Percentiles rank a stretch among this genome's conserved stretches.
These are phyloP conservation scores for Huso huso DNA, from an alignment of 2,797 vertebrate species.

Conservation along the genomic window DNA sequence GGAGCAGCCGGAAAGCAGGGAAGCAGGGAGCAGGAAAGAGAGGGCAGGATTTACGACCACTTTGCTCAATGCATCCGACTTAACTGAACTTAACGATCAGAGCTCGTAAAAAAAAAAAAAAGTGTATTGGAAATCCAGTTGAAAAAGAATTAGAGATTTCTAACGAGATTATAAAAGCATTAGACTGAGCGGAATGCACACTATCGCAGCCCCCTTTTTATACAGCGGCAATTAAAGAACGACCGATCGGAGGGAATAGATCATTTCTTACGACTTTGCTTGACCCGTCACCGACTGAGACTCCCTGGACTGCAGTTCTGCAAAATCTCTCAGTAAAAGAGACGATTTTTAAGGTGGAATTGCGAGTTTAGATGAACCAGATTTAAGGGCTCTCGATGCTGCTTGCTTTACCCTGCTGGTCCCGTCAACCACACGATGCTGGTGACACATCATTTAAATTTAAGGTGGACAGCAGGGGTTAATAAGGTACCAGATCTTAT, in stretches of 20 bases:
- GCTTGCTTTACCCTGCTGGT: no score
- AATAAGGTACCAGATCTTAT: no score
- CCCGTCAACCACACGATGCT: no score
- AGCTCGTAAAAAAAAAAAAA: conserved; percentile 66
- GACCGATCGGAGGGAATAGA: conserved; percentile 23
- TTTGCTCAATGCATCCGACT: conserved; percentile 81
- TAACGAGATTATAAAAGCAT: conserved; percentile 82
- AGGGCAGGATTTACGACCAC: conserved; percentile 68
- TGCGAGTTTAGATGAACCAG: no score
- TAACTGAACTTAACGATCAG: conserved; percentile 90
- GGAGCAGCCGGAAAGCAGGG: background rate
- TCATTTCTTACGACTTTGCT: no score
- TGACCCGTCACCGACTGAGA: no score
- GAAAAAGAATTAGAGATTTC: conserved; percentile 80
- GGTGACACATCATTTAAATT: no score
- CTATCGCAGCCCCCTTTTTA: conserved; percentile 37
- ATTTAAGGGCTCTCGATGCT: no score
- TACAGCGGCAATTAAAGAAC: conserved; percentile 36
- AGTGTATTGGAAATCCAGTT: conserved; percentile 81
- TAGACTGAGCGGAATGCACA: conserved; percentile 36
- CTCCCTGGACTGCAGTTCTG: no score
- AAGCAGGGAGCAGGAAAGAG: conserved; percentile 35
- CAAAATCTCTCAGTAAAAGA: no score
- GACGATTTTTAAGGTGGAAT: no score
- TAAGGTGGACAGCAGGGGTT: no score